Evolutionary conservation across 2,888 invertebrate genomes (phyloP).

Genomic region (Steinernema scapterisci): DNA sequence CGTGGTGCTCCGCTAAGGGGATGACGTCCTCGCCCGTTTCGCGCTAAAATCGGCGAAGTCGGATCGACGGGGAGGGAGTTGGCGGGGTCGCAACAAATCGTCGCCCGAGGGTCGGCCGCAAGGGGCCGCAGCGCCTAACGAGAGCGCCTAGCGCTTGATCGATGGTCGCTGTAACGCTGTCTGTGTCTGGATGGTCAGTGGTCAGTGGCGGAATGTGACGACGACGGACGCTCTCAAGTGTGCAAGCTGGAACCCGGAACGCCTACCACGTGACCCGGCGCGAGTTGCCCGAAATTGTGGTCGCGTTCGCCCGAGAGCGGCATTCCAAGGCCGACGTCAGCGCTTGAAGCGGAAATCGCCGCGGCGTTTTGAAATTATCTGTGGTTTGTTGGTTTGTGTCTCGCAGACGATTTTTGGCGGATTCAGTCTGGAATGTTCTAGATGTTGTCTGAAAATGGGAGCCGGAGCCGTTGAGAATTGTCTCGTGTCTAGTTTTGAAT

Average conservation of each 20-base stretch:
- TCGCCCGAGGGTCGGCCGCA: not conserved
- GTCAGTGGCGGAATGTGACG: not conserved
- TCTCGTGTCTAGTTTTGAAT: too few species aligned
- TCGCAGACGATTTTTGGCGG: too few species aligned
- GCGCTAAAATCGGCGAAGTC: constrained; percentile 13
- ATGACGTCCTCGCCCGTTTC: constrained; percentile 25
- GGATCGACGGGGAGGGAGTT: not conserved
- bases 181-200: not conserved
- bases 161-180: not conserved
- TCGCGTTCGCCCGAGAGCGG: too few species aligned
- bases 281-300: constrained; percentile 7
- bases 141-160: not conserved
- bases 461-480: too few species aligned
- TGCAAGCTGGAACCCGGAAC: not conserved
- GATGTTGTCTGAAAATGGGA: too few species aligned
- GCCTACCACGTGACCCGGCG: constrained; percentile 6
- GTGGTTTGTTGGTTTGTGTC: too few species aligned
- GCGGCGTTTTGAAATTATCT: too few species aligned
- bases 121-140: not conserved
- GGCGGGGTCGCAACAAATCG: not conserved
- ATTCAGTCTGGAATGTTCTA: too few species aligned
- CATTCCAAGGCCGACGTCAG: too few species aligned
- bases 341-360: too few species aligned
- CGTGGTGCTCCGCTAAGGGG: not conserved
- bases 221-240: constrained; percentile 3